Conservation (phyloP, 2,113 vertebrate genomes). For the Pyrgilauda ruficollis region DNA sequence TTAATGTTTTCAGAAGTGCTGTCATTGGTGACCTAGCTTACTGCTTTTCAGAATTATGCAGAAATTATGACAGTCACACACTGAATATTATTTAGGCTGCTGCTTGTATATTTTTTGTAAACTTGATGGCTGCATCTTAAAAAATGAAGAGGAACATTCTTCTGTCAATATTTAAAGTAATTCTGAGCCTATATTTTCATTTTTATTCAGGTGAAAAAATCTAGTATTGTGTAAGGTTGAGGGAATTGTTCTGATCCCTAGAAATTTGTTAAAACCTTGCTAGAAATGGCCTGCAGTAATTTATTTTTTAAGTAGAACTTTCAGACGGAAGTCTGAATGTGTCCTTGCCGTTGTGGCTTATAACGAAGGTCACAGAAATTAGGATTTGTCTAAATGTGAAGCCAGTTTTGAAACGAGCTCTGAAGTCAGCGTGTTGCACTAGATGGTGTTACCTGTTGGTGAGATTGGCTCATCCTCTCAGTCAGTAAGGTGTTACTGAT, state of each 20-base stretch:
- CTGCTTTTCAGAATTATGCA: not conserved
- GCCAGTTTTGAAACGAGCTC: not conserved
- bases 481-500: not conserved
- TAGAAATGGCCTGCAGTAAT: not conserved
- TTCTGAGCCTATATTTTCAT: not conserved
- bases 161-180: not conserved
- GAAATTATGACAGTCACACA: not conserved
- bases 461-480: not conserved
- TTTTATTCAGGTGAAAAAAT: not conserved
- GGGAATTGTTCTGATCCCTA: not conserved
- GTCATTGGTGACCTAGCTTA: not conserved
- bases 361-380: not conserved
- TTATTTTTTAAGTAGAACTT: not conserved
- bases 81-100: not conserved
- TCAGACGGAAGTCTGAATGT: not conserved
- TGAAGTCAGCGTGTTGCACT: not conserved
- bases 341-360: not conserved
- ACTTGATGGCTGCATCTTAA: not conserved
- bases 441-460: not conserved
- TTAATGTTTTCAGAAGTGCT: not conserved
- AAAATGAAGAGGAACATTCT: not conserved
- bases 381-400: not conserved
- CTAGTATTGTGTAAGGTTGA: not conserved
- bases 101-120: not conserved
- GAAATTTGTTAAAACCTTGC: not conserved